Evolutionary conservation across 2,113 vertebrate species (phyloP), one percentile per base, ranked within the genome.

Genomic region (Mola mola): DNA sequence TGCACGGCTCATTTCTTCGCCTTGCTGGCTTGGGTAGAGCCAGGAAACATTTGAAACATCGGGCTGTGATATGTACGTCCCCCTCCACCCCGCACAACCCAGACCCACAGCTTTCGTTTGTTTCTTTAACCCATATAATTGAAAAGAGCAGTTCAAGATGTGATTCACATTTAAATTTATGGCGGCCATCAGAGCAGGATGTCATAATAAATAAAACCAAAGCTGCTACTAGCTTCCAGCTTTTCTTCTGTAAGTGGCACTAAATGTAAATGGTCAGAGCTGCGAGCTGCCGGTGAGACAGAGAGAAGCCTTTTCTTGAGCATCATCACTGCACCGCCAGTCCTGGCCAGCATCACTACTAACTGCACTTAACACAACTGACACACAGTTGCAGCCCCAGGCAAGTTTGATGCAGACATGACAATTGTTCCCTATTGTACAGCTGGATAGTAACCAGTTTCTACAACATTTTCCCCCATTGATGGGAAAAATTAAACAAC

Each of bases 361-460:
- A 79, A 89, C 63, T 79, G 78, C 82, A 73, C 50, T 67, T 70
- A 57, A 59, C 70, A 64, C 55, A 66, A 33, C 56, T 56, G 61
- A 17, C 43, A 49, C 52, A 43, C 7, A 16, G 55, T 55, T 68
- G 34, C 52, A 50, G 65, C 78, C 71, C 15, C 55, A 26, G 59
- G 72, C 75, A 38, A 55, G 57, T 79, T 55, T 76, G 70, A 78
- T 79, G 66, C 69, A 79, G 68, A 79, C 78, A 64, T 79, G 79
- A 79, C 71, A 66, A 67, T 67, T 44, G 61, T 75, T 78, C 70
- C 76, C 65, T 50, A 50, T 80, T 85, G 76, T 68, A 47, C 46
- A 46, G 53, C 51, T 78, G 84, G 88, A 74, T 86, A 78, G 81
- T 72, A 66, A 79, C 63, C 81, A 67, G 59, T 71, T 82, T 66